Conservation (phyloP, 1,140 invertebrate species). For the Bilobella aurantiaca region DNA sequence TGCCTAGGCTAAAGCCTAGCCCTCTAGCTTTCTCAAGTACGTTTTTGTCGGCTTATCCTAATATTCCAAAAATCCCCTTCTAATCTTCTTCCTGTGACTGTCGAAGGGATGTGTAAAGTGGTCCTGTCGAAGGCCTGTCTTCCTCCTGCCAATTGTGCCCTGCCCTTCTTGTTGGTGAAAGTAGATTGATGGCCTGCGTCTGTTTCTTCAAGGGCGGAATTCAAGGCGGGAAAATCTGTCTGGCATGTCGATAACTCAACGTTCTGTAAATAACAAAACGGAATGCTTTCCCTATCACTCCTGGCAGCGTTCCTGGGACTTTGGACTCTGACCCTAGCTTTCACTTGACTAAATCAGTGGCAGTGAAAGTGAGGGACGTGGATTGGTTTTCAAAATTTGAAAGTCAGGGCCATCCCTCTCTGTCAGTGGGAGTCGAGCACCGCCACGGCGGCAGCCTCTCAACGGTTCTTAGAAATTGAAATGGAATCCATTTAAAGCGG, state of each 20-base stretch:
- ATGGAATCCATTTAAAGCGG: slow-evolving; percentile 7
- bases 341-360: slow-evolving; percentile 6
- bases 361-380: slow-evolving; percentile 7
- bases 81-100: background rate
- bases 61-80: no score
- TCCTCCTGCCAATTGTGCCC: background rate
- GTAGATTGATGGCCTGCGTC: slow-evolving; percentile 1
- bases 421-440: background rate
- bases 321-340: background rate
- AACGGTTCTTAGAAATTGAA: background rate
- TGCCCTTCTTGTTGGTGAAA: background rate
- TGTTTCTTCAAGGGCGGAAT: background rate
- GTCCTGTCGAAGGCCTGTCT: background rate
- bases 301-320: background rate
- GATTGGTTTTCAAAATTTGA: background rate
- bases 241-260: background rate
- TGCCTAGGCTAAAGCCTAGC: no score
- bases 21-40: background rate
- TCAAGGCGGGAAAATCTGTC: background rate
- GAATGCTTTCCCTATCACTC: no score
- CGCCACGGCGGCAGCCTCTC: no score
- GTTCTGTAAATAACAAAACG: background rate
- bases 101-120: background rate
- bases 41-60: background rate
- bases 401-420: background rate